A percentile compares a stretch with the other conserved stretches of the same genome.
phyloP scores from a whole-genome alignment of 1,140 invertebrate species.

The Ectropis grisescens region DNA sequence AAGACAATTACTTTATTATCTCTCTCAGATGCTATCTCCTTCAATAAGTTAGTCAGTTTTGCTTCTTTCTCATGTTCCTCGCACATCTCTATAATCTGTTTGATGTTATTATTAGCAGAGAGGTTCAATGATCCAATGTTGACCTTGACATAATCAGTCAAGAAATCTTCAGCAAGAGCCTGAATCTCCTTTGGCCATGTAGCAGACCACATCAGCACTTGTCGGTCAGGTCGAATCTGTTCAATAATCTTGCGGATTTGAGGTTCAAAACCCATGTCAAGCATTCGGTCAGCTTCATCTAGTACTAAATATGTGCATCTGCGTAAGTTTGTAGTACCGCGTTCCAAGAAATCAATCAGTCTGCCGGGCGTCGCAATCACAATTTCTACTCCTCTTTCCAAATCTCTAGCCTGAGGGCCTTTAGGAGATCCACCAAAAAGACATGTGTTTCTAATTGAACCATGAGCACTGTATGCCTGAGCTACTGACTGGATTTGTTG shows the following conservation, averaged over 20 bases:
- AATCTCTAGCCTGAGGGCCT: conserved; percentile 91
- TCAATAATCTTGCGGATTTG: conserved; percentile 98
- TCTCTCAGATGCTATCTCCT: conserved; percentile 88
- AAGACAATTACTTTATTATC: conserved; percentile 97
- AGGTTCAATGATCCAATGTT: conserved; percentile 96
- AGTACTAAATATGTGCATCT: conserved; percentile 96
- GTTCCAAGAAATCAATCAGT: conserved; percentile 96
- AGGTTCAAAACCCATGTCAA: conserved; percentile 99
- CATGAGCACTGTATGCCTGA: conserved; percentile 87
- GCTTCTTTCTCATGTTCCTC: conserved; percentile 90
- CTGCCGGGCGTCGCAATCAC: conserved; percentile 97
- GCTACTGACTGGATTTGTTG: conserved; percentile 98
- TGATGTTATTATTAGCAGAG: conserved; percentile 97
- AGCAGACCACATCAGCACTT: conserved; percentile 99
- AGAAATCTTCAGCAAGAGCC: conserved; percentile 93
- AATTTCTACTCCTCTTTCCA: conserved; percentile 92
- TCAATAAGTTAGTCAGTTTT: conserved; percentile 84
- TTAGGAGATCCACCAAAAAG: conserved; percentile 98
- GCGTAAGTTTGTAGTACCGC: conserved; percentile 89
- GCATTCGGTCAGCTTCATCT: conserved; percentile 93
- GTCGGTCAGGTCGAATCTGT: conserved; percentile 94
- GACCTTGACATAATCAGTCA: conserved; percentile 90
- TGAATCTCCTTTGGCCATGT: conserved; percentile 99
- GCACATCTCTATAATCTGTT: conserved; percentile 96
- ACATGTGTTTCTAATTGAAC: conserved; percentile 91